Conservation (phyloP, 2,113 vertebrate genomes). For the Notarius lentiginosus region DNA sequence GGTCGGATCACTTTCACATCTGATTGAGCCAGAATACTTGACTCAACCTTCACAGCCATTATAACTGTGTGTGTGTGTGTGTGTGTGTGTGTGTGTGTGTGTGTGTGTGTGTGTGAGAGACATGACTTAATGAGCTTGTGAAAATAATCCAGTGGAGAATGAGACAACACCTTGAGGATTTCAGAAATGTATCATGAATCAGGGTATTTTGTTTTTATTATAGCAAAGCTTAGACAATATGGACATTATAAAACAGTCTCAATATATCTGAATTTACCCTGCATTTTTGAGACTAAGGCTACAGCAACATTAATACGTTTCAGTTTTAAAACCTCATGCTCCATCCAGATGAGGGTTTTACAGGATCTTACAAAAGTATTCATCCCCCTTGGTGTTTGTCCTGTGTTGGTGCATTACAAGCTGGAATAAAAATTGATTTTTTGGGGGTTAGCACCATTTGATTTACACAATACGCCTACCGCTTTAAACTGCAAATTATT, state of each 20-base stretch:
- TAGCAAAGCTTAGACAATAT: not conserved
- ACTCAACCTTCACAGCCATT: not conserved
- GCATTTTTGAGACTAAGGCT: not conserved
- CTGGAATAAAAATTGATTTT: no score
- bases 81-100: conserved; percentile 2
- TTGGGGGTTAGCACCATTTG: no score
- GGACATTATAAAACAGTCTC: not conserved
- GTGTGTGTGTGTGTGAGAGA: not conserved
- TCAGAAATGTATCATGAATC: not conserved
- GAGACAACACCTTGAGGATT: not conserved
- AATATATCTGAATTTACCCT: not conserved
- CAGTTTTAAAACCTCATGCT: no score
- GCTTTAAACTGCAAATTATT: no score
- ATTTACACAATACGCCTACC: no score
- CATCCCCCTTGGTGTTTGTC: no score
- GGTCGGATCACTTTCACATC: conserved; percentile 4
- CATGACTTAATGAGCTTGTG: not conserved
- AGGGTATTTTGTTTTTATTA: not conserved
- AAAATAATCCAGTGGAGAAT: not conserved
- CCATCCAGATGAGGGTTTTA: no score
- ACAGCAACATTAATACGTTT: no score
- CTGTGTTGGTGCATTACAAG: no score
- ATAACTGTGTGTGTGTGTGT: not conserved
- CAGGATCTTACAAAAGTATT: no score
- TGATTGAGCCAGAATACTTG: conserved; percentile 4